phyloP scores from a whole-genome alignment of 2,888 invertebrate species.

The Periphyllus acericola region DNA sequence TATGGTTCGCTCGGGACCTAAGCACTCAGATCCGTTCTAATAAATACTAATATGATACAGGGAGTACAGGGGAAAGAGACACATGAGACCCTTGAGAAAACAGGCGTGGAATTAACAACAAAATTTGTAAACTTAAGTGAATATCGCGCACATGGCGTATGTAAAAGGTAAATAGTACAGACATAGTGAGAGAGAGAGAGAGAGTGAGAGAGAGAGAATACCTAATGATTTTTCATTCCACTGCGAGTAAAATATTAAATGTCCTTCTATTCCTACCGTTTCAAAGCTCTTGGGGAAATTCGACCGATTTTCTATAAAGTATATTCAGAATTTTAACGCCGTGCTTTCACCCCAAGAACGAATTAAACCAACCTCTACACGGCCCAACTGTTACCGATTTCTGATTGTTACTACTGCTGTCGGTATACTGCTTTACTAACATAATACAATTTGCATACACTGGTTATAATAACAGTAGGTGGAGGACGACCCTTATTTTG shows the following conservation, averaged over 20 bases:
- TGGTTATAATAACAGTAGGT: constrained; percentile 50
- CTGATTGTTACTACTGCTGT: constrained; percentile 18
- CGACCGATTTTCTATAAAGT: not conserved
- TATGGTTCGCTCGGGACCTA: constrained; percentile 21
- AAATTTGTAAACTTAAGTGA: constrained; percentile 31
- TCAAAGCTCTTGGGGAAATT: constrained; percentile 13
- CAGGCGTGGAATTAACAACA: constrained; percentile 1
- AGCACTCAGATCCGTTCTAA: not conserved
- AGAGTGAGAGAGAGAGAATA: not conserved
- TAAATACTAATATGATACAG: constrained; percentile 34
- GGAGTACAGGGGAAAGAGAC: not conserved
- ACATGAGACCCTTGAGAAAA: constrained; percentile 29
- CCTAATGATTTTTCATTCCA: constrained; percentile 42
- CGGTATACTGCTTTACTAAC: constrained; percentile 27
- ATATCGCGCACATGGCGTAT: not conserved
- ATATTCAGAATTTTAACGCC: constrained; percentile 17
- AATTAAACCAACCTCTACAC: constrained; percentile 33
- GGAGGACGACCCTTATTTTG: constrained; percentile 23
- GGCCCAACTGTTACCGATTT: constrained; percentile 53
- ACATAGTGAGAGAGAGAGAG: not conserved
- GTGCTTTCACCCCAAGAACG: not conserved
- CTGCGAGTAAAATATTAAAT: constrained; percentile 38
- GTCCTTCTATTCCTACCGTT: not conserved
- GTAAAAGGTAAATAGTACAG: not conserved
- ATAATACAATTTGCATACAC: constrained; percentile 53